Base-by-base conservation (phyloP, 2,113 vertebrate species). In the Sinocyclocheilus anophthalmus region DNA sequence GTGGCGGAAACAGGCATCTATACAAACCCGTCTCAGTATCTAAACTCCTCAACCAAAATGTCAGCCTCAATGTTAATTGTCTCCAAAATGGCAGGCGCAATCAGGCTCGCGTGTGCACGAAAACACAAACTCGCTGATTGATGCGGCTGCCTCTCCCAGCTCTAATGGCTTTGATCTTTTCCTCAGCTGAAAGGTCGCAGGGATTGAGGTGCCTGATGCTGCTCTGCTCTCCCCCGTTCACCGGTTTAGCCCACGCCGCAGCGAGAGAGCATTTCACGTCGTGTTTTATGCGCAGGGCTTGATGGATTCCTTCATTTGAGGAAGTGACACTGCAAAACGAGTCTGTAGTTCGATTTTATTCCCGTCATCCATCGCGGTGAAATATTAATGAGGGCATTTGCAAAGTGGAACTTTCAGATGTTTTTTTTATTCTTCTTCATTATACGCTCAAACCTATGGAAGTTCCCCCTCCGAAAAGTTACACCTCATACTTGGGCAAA, bases 371-470 rank as follows among this genome's bases (percentile, higher is more conserved):
- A 84, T 87, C 86, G 70, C 77, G 76, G 72, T 86, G 85, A 90
- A 87, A 88, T 89, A 91, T 91, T 91, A 91, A 92, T 90, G 89
- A 87, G 87, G 84, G 82, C 84, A 85, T 91, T 90, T 91, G 84
- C 79, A 67, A 80, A 86, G 26, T 84, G 79, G 84, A 89, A 86
- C 81, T 88, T 87, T 78, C 75, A 50, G 81, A 81, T 78, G 63
- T 84, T 76, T 76, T 33, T 84, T 86, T 89, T 81, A 48, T 48
- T 84, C 48, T 9, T 13, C 85, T 88, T 85, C 81, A 79, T 82
- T 72, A 84, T 83, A 75, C 20, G 4, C 76, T 3, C 26, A 26
- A 26, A 26, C 26, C 26, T 26, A 26, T 26, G 26, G 26, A 13
- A 50, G 48, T 14, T 33, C 61, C 73, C 75, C 75, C 84, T 63